Evolutionary conservation across 2,113 vertebrate genomes (phyloP), one percentile per base, ranked within the genome.

Genomic region (Etia nguti): DNA sequence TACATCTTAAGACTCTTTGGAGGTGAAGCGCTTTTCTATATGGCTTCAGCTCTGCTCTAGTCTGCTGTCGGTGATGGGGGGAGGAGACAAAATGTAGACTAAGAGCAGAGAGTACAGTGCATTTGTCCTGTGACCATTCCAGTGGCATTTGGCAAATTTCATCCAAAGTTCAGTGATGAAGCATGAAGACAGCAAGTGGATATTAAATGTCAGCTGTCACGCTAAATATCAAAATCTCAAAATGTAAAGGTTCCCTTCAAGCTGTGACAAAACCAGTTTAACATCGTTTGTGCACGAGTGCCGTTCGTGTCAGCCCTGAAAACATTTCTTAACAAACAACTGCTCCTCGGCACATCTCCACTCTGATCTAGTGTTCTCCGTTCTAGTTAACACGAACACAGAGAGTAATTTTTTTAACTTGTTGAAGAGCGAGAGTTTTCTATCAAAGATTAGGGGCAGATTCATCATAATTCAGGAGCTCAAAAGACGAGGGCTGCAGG

Each of bases 391-490:
- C 84, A 90, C 55, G 11, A 91, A 92, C 85, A 75, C 80, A 90
- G 89, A 85, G 75, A 90, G 85, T 92, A 82, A 87, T 94, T 92
- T 87, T 85, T 83, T 65, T 92, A 26, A 20, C 90, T 92, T 55
- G 75, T 62, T 85, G 77, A 77, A 22, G 81, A 77, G 31, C 55
- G 75, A 88, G 79, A 88, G 82, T 79, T 87, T 89, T 54, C 16
- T 80, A 43, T 85, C 68, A 54, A 82, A 93, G 89, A 91, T 57
- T 54, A 82, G 59, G 62, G 81, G 70, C 89, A 91, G 88, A 92
- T 90, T 94, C 88, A 92, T 93, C 90, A 91, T 94, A 92, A 94
- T 93, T 94, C 92, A 92, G 87, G 56, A 43, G 88, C 91, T 93
- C 87, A 92, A 93, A 90, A 93, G 90, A 90, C 65, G 79, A 90